Percentiles rank a stretch among this genome's conserved stretches.
phyloP scores from a whole-genome alignment of 2,797 vertebrate species.

The Choloepus didactylus region DNA sequence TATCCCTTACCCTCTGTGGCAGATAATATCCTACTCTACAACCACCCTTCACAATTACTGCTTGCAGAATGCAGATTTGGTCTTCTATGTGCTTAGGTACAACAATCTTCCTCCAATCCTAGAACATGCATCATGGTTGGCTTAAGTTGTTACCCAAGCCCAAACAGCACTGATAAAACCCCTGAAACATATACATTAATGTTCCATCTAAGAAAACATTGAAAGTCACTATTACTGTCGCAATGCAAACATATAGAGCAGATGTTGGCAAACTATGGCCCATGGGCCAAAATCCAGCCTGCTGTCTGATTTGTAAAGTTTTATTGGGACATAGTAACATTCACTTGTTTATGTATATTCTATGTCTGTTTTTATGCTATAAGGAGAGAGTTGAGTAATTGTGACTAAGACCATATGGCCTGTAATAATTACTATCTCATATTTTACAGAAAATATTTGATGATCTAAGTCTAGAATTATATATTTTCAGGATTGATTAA shows the following conservation, averaged over 20 bases:
- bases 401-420: neutral
- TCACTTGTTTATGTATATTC: neutral
- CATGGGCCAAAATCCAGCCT: neutral
- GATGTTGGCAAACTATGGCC: neutral
- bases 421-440: neutral
- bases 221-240: neutral
- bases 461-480: neutral
- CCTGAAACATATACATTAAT: neutral
- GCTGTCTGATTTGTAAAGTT: neutral
- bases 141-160: neutral
- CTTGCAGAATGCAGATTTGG: neutral
- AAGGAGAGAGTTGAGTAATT: neutral
- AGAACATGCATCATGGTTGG: neutral
- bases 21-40: neutral
- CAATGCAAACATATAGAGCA: neutral
- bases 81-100: neutral
- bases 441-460: neutral
- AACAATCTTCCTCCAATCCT: neutral
- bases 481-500: neutral
- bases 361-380: neutral
- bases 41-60: neutral
- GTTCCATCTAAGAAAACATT: neutral
- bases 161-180: neutral
- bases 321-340: neutral
- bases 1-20: fast-evolving